Evolutionary conservation across 2,113 vertebrate species (phyloP).

Genomic region (Brachyistius frenatus): DNA sequence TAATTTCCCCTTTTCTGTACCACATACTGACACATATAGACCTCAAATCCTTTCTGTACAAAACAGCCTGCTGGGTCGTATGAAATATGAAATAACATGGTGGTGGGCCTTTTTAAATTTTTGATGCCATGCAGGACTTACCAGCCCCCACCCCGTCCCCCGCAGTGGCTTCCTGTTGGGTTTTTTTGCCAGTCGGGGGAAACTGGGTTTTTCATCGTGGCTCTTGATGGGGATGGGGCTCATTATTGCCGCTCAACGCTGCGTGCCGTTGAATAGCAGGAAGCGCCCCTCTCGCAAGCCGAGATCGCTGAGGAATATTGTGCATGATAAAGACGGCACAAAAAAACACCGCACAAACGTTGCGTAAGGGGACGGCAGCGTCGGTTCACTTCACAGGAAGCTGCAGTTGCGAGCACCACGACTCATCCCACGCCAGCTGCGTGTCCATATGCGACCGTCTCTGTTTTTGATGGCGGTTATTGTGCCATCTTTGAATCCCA

Average conservation of each 20-base stretch:
- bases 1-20: not conserved
- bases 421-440: slow-evolving; percentile 34
- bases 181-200: slow-evolving; percentile 53
- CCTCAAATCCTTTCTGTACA: slow-evolving; percentile 4
- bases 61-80: not conserved
- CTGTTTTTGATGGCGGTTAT: slow-evolving; percentile 21
- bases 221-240: slow-evolving; percentile 66
- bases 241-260: slow-evolving; percentile 54
- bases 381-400: not conserved
- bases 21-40: slow-evolving; percentile 9
- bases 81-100: slow-evolving; percentile 44
- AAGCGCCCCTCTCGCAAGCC: slow-evolving; percentile 53
- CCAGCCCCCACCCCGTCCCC: slow-evolving; percentile 1
- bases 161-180: slow-evolving; percentile 58
- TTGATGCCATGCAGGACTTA: slow-evolving; percentile 50
- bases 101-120: slow-evolving; percentile 46
- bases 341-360: slow-evolving; percentile 1
- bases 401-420: not conserved
- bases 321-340: slow-evolving; percentile 44
- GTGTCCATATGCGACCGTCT: slow-evolving; percentile 22
- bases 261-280: slow-evolving; percentile 61
- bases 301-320: slow-evolving; percentile 48
- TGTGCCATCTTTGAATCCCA: slow-evolving; percentile 22
- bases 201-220: slow-evolving; percentile 62
- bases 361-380: slow-evolving; percentile 15